These are phyloP conservation scores for Polypedilum pembai DNA, from an alignment of 1,140 invertebrate genomes.

Conservation along the genomic window DNA sequence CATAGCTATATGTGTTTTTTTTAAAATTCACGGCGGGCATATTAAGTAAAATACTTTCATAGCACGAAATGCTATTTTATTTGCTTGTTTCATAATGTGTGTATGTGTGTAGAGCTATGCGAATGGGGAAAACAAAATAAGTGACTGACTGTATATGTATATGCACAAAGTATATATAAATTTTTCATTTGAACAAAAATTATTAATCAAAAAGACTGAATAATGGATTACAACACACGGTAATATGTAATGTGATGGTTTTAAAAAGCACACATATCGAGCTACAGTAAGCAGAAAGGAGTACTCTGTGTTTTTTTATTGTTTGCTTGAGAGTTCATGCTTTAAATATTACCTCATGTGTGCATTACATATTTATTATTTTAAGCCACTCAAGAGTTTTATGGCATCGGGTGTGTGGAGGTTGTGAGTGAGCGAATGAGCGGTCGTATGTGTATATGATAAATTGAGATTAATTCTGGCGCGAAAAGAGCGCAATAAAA, in stretches of 20 bases:
- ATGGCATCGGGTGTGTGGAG: background rate
- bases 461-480: background rate
- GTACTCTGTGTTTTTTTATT: background rate
- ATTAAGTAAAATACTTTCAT: no score
- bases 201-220: constrained; percentile 19
- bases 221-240: background rate
- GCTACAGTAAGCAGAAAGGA: no score
- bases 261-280: background rate
- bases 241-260: constrained; percentile 18
- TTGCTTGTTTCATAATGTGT: no score
- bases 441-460: background rate
- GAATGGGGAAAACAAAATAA: no score
- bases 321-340: constrained; percentile 16
- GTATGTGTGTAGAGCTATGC: no score
- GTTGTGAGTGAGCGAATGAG: no score
- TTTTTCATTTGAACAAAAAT: constrained; percentile 8
- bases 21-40: no score
- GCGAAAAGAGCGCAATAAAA: background rate
- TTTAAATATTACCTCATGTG: constrained; percentile 18
- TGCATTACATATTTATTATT: constrained; percentile 19
- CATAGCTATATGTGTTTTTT: no score
- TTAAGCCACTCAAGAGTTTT: constrained; percentile 17
- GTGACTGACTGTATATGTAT: background rate
- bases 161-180: background rate
- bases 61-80: no score